These are phyloP conservation scores for Phaonia tiefii DNA, from an alignment of 2,888 invertebrate genomes.

Conservation along the genomic window DNA sequence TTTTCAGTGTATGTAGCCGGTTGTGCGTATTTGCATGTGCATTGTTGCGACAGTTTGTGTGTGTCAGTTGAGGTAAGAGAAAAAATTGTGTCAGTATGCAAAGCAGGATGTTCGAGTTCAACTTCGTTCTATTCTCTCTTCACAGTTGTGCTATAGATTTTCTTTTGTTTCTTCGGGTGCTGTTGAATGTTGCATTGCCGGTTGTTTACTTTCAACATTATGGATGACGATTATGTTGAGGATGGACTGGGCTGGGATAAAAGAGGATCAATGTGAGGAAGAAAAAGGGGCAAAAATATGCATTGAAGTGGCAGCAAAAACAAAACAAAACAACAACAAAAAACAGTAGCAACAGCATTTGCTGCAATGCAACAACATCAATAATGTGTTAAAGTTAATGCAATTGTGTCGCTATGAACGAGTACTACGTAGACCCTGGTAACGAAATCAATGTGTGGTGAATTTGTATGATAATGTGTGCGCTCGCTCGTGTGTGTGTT, in stretches of 20 bases:
- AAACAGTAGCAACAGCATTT: not conserved
- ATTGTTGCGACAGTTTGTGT: too few relatives aligned
- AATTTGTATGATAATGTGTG: not conserved
- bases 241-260: not conserved
- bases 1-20: too few relatives aligned
- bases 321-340: not conserved
- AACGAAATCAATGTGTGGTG: not conserved
- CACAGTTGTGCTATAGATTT: not conserved
- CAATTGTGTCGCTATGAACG: slow-evolving; percentile 29
- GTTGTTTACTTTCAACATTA: slow-evolving; percentile 35
- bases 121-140: slow-evolving; percentile 14
- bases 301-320: slow-evolving; percentile 22
- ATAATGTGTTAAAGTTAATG: slow-evolving; percentile 33
- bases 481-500: not conserved
- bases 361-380: not conserved
- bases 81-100: slow-evolving; percentile 63
- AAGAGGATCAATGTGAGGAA: too few relatives aligned
- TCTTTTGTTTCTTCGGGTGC: not conserved
- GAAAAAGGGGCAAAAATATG: too few relatives aligned
- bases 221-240: not conserved
- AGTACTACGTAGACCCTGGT: not conserved
- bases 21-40: too few relatives aligned
- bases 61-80: not conserved
- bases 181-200: not conserved
- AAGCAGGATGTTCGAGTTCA: slow-evolving; percentile 58